Conservation (phyloP, 2,113 vertebrate genomes). For the Struthidea cinerea region DNA sequence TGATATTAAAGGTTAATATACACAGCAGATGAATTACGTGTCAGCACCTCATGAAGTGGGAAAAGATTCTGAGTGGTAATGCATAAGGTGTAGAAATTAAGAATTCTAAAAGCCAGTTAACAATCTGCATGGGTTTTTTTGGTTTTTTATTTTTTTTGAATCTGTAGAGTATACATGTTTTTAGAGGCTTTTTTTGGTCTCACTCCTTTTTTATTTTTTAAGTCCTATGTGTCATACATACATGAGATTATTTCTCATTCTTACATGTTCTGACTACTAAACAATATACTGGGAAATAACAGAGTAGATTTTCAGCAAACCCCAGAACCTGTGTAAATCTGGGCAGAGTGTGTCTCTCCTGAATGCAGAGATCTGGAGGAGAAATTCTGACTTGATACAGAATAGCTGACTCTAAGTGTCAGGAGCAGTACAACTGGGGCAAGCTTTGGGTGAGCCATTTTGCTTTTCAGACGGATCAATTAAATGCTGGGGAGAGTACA, state of each 20-base stretch:
- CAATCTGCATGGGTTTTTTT: too few species aligned
- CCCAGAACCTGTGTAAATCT: background rate
- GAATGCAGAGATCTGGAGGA: background rate
- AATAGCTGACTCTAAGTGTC: background rate
- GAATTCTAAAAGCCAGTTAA: background rate
- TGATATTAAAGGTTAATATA: background rate
- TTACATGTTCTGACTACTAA: background rate
- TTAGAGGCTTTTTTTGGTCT: background rate
- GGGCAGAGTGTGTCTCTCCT: background rate
- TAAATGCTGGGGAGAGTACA: background rate
- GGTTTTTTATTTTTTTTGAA: background rate
- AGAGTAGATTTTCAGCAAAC: background rate
- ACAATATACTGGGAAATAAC: background rate
- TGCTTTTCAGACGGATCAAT: background rate
- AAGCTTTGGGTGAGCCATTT: background rate
- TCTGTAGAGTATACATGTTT: background rate
- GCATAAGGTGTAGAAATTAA: background rate
- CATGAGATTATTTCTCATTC: background rate
- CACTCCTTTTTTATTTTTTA: fast-evolving
- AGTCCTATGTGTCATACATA: background rate
- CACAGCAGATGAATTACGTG: background rate
- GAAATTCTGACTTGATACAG: background rate
- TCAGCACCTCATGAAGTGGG: background rate
- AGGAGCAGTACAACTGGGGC: background rate
- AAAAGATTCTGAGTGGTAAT: background rate